A percentile compares a stretch with the other conserved stretches of the same genome.
phyloP scores from a whole-genome alignment of 2,888 invertebrate genomes.

The Lithophane leautieri region DNA sequence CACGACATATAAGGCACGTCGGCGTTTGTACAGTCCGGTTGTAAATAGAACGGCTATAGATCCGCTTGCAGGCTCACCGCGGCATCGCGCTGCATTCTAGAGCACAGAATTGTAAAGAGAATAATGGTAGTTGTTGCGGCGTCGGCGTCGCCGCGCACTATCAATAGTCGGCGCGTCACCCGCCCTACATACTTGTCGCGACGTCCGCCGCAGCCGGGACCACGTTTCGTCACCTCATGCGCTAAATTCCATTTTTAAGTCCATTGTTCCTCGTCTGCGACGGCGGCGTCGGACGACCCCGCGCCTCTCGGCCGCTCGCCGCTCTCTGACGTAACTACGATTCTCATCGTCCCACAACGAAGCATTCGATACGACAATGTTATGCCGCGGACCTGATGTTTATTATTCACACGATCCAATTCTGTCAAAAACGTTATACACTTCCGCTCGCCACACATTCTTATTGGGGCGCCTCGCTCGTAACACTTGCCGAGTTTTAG shows the following conservation, averaged over 20 bases:
- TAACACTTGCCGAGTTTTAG: conserved; percentile 61
- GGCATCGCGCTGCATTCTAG: conserved; percentile 70
- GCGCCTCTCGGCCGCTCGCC: conserved; percentile 56
- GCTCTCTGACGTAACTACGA: conserved; percentile 72
- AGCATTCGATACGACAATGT: conserved; percentile 74
- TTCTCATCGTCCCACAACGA: conserved; percentile 73
- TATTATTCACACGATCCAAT: conserved; percentile 85
- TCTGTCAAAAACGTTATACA: conserved; percentile 79
- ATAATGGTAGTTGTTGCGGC: conserved; percentile 66
- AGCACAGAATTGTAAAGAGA: conserved; percentile 70
- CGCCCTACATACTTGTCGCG: conserved; percentile 83
- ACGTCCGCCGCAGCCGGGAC: conserved; percentile 76
- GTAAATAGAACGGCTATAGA: conserved; percentile 61
- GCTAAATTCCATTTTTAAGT: conserved; percentile 83
- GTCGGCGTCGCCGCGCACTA: conserved; percentile 73
- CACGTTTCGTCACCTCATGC: conserved; percentile 82
- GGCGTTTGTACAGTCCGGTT: conserved; percentile 53
- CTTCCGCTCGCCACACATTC: conserved; percentile 76
- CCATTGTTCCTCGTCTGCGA: conserved; percentile 76
- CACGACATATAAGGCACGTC: conserved; percentile 50
- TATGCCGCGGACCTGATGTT: conserved; percentile 78
- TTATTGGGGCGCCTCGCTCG: conserved; percentile 72
- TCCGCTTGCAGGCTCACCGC: conserved; percentile 67
- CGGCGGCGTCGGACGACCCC: conserved; percentile 64
- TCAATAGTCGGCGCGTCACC: conserved; percentile 84